Evolutionary conservation across 1,140 invertebrate genomes (phyloP), one percentile per base, ranked within the genome.

Genomic region (Drosophila nikananu): DNA sequence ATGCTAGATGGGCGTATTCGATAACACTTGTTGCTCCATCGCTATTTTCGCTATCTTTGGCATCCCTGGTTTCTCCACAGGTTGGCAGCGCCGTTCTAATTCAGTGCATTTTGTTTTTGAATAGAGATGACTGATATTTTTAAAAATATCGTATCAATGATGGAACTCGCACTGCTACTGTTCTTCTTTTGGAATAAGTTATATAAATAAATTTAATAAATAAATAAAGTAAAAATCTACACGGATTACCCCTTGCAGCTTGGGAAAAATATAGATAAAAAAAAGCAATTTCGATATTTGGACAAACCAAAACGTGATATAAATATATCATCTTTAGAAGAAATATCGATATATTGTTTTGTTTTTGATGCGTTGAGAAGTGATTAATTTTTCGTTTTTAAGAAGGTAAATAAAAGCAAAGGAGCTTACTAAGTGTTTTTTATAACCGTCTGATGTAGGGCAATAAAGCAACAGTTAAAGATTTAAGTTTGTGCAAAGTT

Each of bases 341-440:
- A 27, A 27, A 6, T 27, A 27, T 27, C 25, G 25, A 27, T 27
- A 27, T 27, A 27, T 27, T 27, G 32, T 80, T 79, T 89, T 83
- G 81, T 81, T 87, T 75, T 80, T 72, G 66, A 83, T 73, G 83
- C 64, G 84, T 80, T 79, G 76, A 61, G 46, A 73, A 79, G 67
- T 52, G 41, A 73, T 60, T 62, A 79, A 25, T 51, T 66, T 51
- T 64, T 73, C 49, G 23, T 39, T 81, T 60, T 71, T 75, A 41
- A 44, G 23, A 19, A 81, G 81, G 86, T 87, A 90, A 79, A 76
- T 89, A 78, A 84, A 62, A 60, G 39, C 54, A 54, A 57, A 21
- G 19, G 1, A 0, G 13, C 23, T 10, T 19, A 15, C 12, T 37
- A 48, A 37, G 37, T 35, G 27, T 9, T 4, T 21, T 9, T 9